phyloP scores from a whole-genome alignment of 2,113 vertebrate species.

The Noctilio leporinus region DNA sequence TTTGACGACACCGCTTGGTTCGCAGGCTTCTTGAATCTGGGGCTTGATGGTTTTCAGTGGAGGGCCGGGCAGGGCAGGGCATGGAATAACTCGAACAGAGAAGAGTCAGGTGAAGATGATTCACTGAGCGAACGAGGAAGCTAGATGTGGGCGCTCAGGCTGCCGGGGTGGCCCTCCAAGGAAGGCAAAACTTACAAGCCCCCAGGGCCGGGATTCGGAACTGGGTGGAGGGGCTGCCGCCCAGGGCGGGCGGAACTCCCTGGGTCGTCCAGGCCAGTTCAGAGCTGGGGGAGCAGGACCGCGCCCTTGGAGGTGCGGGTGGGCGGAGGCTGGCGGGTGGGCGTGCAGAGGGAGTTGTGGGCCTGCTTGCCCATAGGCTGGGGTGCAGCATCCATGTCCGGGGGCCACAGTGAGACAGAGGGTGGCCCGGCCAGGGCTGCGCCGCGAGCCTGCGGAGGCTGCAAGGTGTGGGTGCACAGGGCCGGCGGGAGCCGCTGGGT shows the following conservation, averaged over 20 bases:
- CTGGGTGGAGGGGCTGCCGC: neutral
- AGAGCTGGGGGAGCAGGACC: neutral
- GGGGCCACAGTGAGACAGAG: neutral
- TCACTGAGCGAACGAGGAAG: neutral
- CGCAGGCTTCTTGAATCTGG: neutral
- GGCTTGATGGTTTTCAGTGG: neutral
- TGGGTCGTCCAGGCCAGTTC: neutral
- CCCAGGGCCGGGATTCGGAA: neutral
- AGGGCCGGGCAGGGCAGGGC: neutral
- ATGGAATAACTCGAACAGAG: neutral
- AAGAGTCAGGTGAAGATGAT: neutral
- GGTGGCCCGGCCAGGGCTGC: neutral
- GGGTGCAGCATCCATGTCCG: neutral
- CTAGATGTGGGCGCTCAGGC: neutral
- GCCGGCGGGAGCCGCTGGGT: neutral
- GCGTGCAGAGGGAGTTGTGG: too few relatives aligned
- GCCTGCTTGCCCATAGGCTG: neutral
- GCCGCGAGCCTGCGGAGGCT: neutral
- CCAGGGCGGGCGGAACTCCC: neutral
- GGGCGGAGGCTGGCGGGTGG: neutral
- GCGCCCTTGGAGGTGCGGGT: neutral
- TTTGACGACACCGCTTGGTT: neutral
- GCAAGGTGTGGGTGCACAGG: rapidly evolving
- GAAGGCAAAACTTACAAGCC: rapidly evolving
- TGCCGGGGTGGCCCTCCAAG: too few relatives aligned